These are phyloP conservation scores for Pseudocheirus occidentalis DNA, from an alignment of 2,797 vertebrate genomes.

Conservation along the genomic window DNA sequence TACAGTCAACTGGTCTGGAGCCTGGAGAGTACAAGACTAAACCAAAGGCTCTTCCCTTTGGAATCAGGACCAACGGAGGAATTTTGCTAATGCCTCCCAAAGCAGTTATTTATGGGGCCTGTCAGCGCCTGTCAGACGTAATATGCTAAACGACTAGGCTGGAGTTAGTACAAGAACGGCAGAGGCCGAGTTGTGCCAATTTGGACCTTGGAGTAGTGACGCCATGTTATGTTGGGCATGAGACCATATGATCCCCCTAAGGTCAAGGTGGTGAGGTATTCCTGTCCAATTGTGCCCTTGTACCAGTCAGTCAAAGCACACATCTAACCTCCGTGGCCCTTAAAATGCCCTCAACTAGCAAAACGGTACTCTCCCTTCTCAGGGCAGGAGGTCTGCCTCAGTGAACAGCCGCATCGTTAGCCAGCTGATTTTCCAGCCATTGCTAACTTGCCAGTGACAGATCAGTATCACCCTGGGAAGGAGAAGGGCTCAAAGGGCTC, in stretches of 20 bases:
- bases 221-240: background rate
- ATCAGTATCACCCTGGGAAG: background rate
- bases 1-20: background rate
- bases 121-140: background rate
- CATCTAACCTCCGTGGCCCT: background rate
- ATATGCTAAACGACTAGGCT: background rate
- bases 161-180: background rate
- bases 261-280: background rate
- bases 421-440: background rate
- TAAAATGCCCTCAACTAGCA: background rate
- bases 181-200: background rate
- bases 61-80: background rate
- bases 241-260: background rate
- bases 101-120: background rate
- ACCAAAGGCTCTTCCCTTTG: background rate
- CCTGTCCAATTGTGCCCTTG: background rate
- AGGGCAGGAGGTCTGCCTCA: background rate
- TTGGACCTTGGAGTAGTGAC: background rate
- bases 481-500: too few species aligned
- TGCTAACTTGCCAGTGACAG: background rate
- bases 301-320: background rate
- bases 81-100: background rate
- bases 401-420: background rate
- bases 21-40: background rate
- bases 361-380: background rate